Percentiles rank a stretch among this genome's conserved stretches.
phyloP scores from a whole-genome alignment of 2,888 invertebrate species.

The Ctena decussata region DNA sequence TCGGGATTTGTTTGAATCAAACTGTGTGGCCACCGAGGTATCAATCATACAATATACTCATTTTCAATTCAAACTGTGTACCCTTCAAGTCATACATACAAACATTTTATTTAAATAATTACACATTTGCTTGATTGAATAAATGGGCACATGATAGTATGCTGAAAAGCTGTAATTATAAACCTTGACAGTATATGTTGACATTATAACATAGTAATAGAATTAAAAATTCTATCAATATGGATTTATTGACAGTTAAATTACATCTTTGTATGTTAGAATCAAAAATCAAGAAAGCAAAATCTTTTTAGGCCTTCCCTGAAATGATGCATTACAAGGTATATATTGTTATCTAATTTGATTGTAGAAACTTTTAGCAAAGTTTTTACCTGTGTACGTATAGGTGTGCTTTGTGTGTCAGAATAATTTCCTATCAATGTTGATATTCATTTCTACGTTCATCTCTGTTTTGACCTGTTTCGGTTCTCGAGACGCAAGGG shows the following conservation, averaged over 20 bases:
- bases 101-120: background rate
- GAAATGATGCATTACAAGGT: too few species aligned
- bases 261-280: background rate
- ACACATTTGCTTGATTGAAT: constrained; percentile 3
- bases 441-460: too few species aligned
- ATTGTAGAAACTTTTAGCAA: too few species aligned
- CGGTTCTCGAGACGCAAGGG: too few species aligned
- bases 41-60: background rate
- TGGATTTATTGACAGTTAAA: background rate
- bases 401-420: too few species aligned
- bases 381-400: too few species aligned
- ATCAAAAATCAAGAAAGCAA: background rate
- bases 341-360: too few species aligned
- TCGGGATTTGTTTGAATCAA: background rate
- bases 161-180: background rate
- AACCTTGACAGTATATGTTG: constrained; percentile 8
- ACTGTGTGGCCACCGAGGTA: background rate
- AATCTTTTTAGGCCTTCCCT: too few species aligned
- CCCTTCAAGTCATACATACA: background rate
- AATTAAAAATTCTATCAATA: constrained; percentile 28
- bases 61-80: background rate
- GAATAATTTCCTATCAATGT: too few species aligned
- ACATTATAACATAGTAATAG: constrained; percentile 50
- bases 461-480: too few species aligned
- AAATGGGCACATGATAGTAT: background rate